Percentiles rank a stretch among this genome's conserved stretches.
phyloP scores from a whole-genome alignment of 2,888 invertebrate genomes.

The Thymelicus sylvestris region DNA sequence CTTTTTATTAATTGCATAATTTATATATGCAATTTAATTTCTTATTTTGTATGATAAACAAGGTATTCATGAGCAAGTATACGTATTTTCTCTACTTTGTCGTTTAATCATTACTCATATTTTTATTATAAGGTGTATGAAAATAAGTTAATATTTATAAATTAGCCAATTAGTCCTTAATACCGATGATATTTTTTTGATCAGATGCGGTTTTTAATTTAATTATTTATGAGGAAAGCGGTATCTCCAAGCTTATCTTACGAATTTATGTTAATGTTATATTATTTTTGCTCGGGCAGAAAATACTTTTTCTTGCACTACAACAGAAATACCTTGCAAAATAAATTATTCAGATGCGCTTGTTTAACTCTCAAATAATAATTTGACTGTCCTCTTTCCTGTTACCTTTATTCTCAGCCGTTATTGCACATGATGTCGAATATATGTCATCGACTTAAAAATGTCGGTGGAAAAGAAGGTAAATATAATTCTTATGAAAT shows the following conservation, averaged over 20 bases:
- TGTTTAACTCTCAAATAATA: too few relatives aligned
- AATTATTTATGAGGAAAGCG: not conserved
- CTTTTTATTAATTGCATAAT: conserved; percentile 1
- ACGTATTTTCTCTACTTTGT: not conserved
- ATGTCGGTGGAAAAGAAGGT: too few relatives aligned
- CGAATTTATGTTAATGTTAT: too few relatives aligned
- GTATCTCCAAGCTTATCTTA: not conserved
- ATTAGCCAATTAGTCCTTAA: conserved; percentile 4
- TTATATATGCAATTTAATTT: not conserved
- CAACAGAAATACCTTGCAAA: too few relatives aligned
- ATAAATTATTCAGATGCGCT: too few relatives aligned
- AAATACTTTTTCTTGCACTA: too few relatives aligned
- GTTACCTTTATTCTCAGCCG: too few relatives aligned
- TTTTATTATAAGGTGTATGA: not conserved
- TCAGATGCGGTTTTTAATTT: not conserved
- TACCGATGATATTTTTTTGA: not conserved
- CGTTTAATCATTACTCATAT: conserved; percentile 9
- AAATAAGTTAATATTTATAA: conserved; percentile 20
- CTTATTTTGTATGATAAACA: not conserved
- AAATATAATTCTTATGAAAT: conserved; percentile 5
- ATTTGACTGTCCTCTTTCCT: too few relatives aligned
- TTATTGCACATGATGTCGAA: too few relatives aligned
- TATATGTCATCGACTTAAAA: too few relatives aligned
- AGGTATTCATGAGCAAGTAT: not conserved
- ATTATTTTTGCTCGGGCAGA: too few relatives aligned